Base-by-base conservation (phyloP, 2,113 vertebrate species). In the Eublepharis macularius region DNA sequence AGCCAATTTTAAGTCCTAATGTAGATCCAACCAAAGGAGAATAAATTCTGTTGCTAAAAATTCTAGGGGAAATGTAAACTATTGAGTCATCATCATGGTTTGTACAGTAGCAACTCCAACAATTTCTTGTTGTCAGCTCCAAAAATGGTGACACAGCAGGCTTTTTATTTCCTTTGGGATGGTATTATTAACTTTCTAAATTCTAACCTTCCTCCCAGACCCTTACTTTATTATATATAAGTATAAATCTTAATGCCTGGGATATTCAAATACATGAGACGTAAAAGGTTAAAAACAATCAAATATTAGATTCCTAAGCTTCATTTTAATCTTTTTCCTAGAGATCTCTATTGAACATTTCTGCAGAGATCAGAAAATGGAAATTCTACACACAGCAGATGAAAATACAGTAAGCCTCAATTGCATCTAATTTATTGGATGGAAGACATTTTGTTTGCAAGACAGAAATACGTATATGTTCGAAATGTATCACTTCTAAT, bases 371-470 rank as follows among this genome's bases (percentile, higher is more conserved):
- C 54, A 72, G 45, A 76, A 92, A 89, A 70, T 49, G 0, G 16
- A 82, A 51, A 86, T 89, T 88, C 73, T 12, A 4, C 85, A 45
- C 83, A 74, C 34, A 76, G 10, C 79, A 63, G 83, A 83, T 49
- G 19, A 80, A 66, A 49, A 74, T 81, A 90, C 86, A 13, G 2
- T 1, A 4, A 68, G 6, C 70, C 60, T 81, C 70, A 84, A 86
- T 60, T 65, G 63, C 69, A 4, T 74, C 47, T 82, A 72, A 88
- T 84, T 86, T 86, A 65, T 54, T 66, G 70, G 0, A 2, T 68
- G 19, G 10, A 36, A 82, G 70, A 72, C 7, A 69, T 21, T 80
- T 78, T 87, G 66, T 82, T 83, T 78, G 80, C 51, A 78, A 87
- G 54, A 83, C 80, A 87, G 29, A 54, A 78, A 65, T 41, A 88